phyloP scores from a whole-genome alignment of 2,888 invertebrate genomes.

The Masnerella sp. region DNA sequence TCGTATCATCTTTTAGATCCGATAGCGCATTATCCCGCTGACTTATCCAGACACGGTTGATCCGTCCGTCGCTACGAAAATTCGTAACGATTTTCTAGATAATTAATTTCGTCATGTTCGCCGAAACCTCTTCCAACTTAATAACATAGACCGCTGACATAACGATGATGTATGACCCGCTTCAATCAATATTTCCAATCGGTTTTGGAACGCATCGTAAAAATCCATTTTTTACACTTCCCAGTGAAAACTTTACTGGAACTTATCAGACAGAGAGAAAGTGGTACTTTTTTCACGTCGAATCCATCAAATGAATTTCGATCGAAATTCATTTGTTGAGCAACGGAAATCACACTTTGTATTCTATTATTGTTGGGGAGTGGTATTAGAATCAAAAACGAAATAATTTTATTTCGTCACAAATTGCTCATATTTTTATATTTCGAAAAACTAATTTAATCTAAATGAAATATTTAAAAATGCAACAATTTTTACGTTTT shows the following conservation, averaged over 20 bases:
- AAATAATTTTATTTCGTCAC: too few relatives aligned
- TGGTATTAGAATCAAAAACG: too few relatives aligned
- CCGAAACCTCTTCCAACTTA: not conserved
- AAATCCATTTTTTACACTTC: conserved; percentile 10
- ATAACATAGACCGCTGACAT: conserved; percentile 25
- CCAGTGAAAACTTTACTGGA: conserved; percentile 7
- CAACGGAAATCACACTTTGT: too few relatives aligned
- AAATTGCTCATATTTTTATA: too few relatives aligned
- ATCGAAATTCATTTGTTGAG: too few relatives aligned
- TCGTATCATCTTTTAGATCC: conserved; percentile 69
- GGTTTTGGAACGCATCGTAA: conserved; percentile 2
- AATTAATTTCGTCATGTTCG: conserved; percentile 30
- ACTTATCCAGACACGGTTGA: conserved; percentile 40
- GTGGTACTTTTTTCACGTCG: not conserved
- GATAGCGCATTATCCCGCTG: conserved; percentile 64
- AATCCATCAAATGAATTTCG: too few relatives aligned
- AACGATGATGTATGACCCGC: conserved; percentile 33
- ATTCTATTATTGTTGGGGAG: too few relatives aligned
- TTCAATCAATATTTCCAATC: conserved; percentile 15
- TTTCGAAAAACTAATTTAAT: too few relatives aligned
- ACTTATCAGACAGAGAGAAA: conserved; percentile 21
- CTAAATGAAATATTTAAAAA: too few relatives aligned
- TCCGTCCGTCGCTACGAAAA: conserved; percentile 21
- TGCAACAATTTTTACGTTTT: too few relatives aligned
- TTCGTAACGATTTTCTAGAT: conserved; percentile 38